Conservation (phyloP, 2,888 invertebrate species). For the Siphonodentalium dalli region DNA sequence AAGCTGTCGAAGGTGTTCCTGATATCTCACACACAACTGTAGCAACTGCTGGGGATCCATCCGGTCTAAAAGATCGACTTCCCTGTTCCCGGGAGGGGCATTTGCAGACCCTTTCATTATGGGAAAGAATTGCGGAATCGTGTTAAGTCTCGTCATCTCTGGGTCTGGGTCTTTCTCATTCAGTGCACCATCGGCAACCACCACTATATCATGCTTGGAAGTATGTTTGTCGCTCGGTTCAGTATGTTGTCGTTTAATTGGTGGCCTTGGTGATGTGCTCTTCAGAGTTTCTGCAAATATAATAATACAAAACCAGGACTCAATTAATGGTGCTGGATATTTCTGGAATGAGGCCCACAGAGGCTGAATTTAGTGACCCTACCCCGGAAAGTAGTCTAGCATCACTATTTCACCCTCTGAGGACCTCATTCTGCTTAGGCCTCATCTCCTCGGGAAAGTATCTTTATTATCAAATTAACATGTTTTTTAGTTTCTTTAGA, state of each 20-base stretch:
- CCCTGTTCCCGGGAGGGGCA: conserved; percentile 70
- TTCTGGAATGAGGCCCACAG: no score
- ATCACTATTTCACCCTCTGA: no score
- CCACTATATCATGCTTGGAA: conserved; percentile 58
- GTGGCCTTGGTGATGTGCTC: no score
- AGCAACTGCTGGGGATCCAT: conserved; percentile 74
- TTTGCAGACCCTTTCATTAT: conserved; percentile 89
- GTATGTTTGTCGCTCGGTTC: conserved; percentile 27
- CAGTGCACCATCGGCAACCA: conserved; percentile 52
- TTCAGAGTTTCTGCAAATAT: conserved; percentile 10
- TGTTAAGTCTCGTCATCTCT: conserved; percentile 54
- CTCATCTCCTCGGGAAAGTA: no score
- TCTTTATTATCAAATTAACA: no score
- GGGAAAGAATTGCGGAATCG: conserved; percentile 89
- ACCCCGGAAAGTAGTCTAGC: no score
- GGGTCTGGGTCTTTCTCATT: conserved; percentile 49
- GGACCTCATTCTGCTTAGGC: no score
- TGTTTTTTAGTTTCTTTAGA: no score
- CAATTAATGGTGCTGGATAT: no score
- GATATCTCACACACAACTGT: conserved; percentile 79
- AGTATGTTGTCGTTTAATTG: conserved; percentile 25
- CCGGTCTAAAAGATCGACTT: conserved; percentile 83
- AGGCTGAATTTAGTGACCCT: no score
- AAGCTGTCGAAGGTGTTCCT: conserved; percentile 83
- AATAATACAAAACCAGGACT: no score